Evolutionary conservation across 2,888 invertebrate species (phyloP).

Genomic region (Rhogogaster chlorosoma): DNA sequence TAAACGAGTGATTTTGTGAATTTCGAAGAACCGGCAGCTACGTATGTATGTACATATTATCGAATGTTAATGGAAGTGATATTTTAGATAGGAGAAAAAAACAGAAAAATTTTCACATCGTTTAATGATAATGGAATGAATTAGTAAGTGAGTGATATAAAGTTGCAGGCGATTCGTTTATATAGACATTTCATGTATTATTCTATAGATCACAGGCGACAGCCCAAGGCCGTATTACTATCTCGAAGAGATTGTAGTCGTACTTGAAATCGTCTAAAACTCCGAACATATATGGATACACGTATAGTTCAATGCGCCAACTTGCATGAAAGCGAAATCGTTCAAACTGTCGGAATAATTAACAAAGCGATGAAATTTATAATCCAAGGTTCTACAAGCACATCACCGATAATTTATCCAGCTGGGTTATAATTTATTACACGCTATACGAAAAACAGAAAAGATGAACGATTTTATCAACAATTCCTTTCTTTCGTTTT

Average conservation of each 20-base stretch:
- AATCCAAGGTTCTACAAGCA: not conserved
- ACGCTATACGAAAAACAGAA: not conserved
- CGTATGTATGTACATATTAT: too few relatives aligned
- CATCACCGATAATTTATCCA: not conserved
- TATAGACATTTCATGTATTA: constrained; percentile 20
- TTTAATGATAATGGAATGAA: not conserved
- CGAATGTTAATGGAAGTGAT: too few relatives aligned
- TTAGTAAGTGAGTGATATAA: not conserved
- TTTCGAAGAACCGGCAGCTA: too few relatives aligned
- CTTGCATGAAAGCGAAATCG: not conserved
- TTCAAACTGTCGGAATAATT: not conserved
- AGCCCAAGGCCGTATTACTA: constrained; percentile 10
- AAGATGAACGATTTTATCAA: not conserved
- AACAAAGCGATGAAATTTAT: not conserved
- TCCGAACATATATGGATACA: not conserved
- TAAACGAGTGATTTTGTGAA: too few relatives aligned
- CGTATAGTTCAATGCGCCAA: not conserved
- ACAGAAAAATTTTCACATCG: not conserved
- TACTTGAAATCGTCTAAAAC: constrained; percentile 48
- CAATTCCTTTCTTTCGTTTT: not conserved
- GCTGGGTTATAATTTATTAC: not conserved
- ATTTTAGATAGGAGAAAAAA: too few relatives aligned
- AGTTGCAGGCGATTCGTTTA: not conserved
- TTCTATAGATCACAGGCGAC: not conserved
- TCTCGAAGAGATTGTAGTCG: constrained; percentile 49